These are phyloP conservation scores for Zosterops japonicus DNA, from an alignment of 2,113 vertebrate genomes.

Conservation along the genomic window DNA sequence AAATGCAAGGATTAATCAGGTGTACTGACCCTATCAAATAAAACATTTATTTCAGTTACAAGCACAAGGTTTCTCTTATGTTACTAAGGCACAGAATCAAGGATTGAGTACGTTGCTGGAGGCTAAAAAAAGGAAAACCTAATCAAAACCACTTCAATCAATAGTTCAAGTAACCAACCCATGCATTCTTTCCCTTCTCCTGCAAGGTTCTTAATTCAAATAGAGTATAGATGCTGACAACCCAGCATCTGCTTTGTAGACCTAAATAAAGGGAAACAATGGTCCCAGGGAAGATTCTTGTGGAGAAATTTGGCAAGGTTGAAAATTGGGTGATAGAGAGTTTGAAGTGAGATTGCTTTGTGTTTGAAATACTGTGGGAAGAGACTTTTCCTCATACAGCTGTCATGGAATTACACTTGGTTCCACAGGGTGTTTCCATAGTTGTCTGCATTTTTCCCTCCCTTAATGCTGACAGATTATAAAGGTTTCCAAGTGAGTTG, in stretches of 20 bases:
- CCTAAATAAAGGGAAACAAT: background rate
- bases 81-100: background rate
- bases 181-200: background rate
- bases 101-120: background rate
- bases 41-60: conserved; percentile 40
- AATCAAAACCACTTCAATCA: background rate
- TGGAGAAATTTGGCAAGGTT: background rate
- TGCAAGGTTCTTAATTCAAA: background rate
- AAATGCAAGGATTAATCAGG: background rate
- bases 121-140: background rate
- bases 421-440: background rate
- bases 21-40: background rate
- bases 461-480: background rate
- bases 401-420: background rate
- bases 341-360: background rate
- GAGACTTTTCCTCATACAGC: background rate
- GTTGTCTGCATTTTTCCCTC: background rate
- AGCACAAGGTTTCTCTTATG: background rate
- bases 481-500: background rate
- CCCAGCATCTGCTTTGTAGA: background rate
- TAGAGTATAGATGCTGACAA: background rate
- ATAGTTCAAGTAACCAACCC: background rate
- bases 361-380: background rate
- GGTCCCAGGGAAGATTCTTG: background rate
- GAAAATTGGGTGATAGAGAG: background rate